Base-by-base conservation (phyloP, 1,140 invertebrate species). In the Ladona fulva region DNA sequence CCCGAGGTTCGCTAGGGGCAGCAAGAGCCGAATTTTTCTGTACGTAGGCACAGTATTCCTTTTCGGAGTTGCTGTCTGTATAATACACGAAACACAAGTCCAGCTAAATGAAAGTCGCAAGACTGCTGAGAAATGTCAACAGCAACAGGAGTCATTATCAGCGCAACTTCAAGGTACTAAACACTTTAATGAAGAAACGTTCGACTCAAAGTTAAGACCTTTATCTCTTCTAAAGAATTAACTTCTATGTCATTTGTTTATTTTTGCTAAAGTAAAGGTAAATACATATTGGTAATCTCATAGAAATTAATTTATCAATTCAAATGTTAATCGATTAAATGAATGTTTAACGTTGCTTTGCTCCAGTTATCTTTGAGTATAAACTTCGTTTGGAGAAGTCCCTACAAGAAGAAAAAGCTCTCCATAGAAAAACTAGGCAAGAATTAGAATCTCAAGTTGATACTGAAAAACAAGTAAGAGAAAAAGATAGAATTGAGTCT, bases 321-420 rank as follows among this genome's bases (percentile, higher is more conserved):
- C 29, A 37, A 37, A 37, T 37, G 1, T 37, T 37, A 37, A 37
- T 1, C 8, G 8, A 37, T 37, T 37, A n/a, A n/a, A n/a, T n/a
- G n/a, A n/a, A n/a, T n/a, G n/a, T n/a, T 73, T 73, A 37, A 22
- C 19, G 19, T 44, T 74, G 59, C 79, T 79, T 14, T 79, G 80
- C 85, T 83, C 0, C 80, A 88, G 87, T 87, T 24, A 86, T 87
- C 66, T 87, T 87, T 77, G 86, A 88, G 78, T 87, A 87, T 80
- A 88, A 87, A 81, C 80, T 86, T 1, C 83, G 85, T 0, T 37
- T 88, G 29, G 87, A 88, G 76, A 88, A 87, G 75, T 87, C 85
- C 0, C 78, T 88, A 44, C 84, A 86, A 44, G 86, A 87, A 79
- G 87, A 88, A 80, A 88, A 87, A 78, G 84, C 83, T 59, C 85